Conservation (phyloP, 1,140 invertebrate genomes). For the Metopolophium dirhodum region DNA sequence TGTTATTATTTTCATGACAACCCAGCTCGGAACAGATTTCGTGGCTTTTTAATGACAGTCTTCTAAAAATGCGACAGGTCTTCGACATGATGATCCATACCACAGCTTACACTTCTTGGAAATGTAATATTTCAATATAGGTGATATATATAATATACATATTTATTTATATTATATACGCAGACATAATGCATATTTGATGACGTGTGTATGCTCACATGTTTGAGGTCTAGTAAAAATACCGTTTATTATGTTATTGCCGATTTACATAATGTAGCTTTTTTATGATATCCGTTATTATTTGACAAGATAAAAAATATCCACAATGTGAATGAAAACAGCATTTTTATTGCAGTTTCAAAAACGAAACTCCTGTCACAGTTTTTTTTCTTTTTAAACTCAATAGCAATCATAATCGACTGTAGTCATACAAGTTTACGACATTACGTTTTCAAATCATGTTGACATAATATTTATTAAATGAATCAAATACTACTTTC, state of each 20-base stretch:
- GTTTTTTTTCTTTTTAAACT: neutral
- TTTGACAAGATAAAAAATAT: constrained; percentile 13
- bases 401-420: neutral
- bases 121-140: neutral
- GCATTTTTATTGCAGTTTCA: neutral
- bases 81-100: constrained; percentile 6
- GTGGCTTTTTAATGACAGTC: constrained; percentile 7
- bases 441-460: neutral
- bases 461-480: neutral
- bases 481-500: neutral
- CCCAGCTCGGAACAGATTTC: neutral
- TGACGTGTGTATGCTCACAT: constrained; percentile 3
- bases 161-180: neutral
- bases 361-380: neutral
- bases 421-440: neutral
- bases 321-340: neutral
- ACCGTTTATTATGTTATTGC: constrained; percentile 1
- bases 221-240: neutral
- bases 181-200: constrained; percentile 32
- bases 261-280: neutral
- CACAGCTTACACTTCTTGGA: neutral
- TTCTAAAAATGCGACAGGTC: neutral
- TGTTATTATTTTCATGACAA: constrained; percentile 17
- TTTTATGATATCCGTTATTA: neutral
- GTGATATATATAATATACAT: neutral